These are phyloP conservation scores for Columba livia DNA, from an alignment of 2,113 vertebrate species.

Conservation along the genomic window DNA sequence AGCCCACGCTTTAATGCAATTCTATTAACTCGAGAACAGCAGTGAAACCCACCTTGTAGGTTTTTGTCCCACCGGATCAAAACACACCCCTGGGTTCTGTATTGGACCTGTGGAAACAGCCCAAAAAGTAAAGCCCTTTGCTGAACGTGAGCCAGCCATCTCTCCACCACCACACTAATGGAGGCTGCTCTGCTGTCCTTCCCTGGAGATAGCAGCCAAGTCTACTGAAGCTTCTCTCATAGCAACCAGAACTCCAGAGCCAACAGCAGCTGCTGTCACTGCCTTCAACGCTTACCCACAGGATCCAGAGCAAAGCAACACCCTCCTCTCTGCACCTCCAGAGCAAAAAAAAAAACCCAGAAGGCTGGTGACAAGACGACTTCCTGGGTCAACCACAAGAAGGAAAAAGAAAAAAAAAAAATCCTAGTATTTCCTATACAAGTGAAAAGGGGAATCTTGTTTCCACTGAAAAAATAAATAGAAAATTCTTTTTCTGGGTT, in stretches of 20 bases:
- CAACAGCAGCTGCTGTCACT: conserved; percentile 78
- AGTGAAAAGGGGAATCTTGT: conserved; percentile 16
- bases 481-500: not conserved
- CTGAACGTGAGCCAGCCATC: conserved; percentile 64
- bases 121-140: conserved; percentile 40
- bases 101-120: conserved; percentile 26
- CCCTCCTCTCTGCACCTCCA: conserved; percentile 70
- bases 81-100: not conserved
- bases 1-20: conserved; percentile 14
- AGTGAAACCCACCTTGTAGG: not conserved
- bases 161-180: conserved; percentile 78
- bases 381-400: conserved; percentile 60
- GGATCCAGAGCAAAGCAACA: conserved; percentile 76
- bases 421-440: conserved; percentile 37
- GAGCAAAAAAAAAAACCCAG: not conserved
- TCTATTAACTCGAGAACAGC: not conserved
- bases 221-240: conserved; percentile 85
- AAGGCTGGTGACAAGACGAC: conserved; percentile 45
- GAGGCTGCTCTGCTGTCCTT: conserved; percentile 82
- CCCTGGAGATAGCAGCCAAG: conserved; percentile 84
- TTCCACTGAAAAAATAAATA: not conserved
- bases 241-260: conserved; percentile 83
- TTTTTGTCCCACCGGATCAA: not conserved
- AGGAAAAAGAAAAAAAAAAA: not conserved
- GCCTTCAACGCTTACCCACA: conserved; percentile 76